Evolutionary conservation across 2,888 invertebrate species (phyloP), one percentile per base, ranked within the genome.

Genomic region (Habrosyne pyritoides): DNA sequence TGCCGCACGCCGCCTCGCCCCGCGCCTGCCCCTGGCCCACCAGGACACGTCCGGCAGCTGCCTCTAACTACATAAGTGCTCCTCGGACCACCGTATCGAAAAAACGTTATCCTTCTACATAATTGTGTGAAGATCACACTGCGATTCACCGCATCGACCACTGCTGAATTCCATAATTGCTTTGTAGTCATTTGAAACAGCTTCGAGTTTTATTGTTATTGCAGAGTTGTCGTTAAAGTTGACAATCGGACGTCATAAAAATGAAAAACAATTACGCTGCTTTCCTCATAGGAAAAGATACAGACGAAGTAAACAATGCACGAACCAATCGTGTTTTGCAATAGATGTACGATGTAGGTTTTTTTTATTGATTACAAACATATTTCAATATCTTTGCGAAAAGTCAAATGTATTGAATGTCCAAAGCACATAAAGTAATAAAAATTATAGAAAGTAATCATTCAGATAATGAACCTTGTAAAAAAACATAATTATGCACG

Each of bases 41-140:
- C 83, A 85, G 82, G 81, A 81, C 81, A 66, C 83, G 86, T 81
- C 81, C 83, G 86, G 75, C 89, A 88, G 87, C 87, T 89, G 89
- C 83, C 84, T 72, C 75, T 67, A 67, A 67, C 71, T 74, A 66
- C 61, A 66, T 71, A 73, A 75, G 75, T 79, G 81, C 77, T 76
- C 69, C 77, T 61, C 59, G 57, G 56, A 60, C 60, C 60, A 57
- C 57, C 56, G 51, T 59, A 51, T 52, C 59, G 60, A 68, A 33
- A 70, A 63, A 62, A 59, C 61, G 63, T 60, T 66, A 55, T 64
- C 62, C 60, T 62, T 64, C 26, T 54, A 57, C 56, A 53, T 47
- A 30, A 26, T 26, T 42, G 21, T 21, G 28, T 47, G 42, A 18
- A 18, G 42, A 42, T 42, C 42, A 0, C 42, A n/a, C 7, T 24